phyloP scores from a whole-genome alignment of 2,797 vertebrate genomes.

The Leucoraja ocellata region DNA sequence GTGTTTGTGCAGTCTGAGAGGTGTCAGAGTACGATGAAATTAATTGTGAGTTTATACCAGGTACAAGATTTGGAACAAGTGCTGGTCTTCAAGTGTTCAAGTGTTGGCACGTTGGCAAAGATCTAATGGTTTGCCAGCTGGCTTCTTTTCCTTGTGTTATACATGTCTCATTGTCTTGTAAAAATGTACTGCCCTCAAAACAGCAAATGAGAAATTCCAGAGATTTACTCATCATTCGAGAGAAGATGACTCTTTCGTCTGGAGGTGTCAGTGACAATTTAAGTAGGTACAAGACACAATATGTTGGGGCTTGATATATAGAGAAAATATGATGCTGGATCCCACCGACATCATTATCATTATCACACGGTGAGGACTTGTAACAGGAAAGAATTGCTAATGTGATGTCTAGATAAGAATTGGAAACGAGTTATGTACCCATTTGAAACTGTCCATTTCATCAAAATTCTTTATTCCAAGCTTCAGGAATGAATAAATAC shows the following conservation, averaged over 20 bases:
- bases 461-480: neutral
- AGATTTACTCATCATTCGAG: neutral
- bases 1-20: no score
- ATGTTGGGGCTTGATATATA: neutral
- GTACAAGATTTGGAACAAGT: no score
- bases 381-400: neutral
- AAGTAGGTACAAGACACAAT: neutral
- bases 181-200: neutral
- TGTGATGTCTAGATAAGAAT: neutral
- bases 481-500: neutral
- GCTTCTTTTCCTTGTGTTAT: neutral
- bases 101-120: neutral
- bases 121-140: neutral
- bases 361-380: neutral
- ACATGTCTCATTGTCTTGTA: neutral
- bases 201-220: slow-evolving; percentile 7
- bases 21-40: no score
- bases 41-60: no score
- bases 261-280: slow-evolving; percentile 21
- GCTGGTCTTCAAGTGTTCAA: no score
- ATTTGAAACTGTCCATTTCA: neutral
- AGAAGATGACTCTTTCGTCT: neutral
- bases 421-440: neutral
- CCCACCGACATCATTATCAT: neutral
- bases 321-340: slow-evolving; percentile 20